phyloP scores from a whole-genome alignment of 2,888 invertebrate genomes.

The Cheilosia variabilis region DNA sequence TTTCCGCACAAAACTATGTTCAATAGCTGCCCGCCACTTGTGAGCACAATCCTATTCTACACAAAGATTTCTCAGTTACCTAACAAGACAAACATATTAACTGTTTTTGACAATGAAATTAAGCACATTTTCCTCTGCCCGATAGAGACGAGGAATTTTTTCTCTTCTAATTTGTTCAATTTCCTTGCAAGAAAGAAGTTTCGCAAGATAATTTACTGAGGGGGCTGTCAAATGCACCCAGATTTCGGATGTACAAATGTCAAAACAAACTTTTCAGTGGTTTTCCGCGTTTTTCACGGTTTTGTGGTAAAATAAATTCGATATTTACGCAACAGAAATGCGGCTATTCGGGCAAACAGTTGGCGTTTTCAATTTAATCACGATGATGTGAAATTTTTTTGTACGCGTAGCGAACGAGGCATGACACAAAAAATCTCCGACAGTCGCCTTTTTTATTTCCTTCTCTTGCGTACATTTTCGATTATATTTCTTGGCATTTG shows the following conservation, averaged over 20 bases:
- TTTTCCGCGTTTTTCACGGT: constrained; percentile 69
- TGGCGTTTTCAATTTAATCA: constrained; percentile 67
- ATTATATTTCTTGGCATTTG: constrained; percentile 72
- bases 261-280: constrained; percentile 73
- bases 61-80: constrained; percentile 61
- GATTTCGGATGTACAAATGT: constrained; percentile 62
- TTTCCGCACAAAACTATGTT: constrained; percentile 17
- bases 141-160: constrained; percentile 38
- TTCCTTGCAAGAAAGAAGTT: constrained; percentile 27
- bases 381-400: constrained; percentile 62
- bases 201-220: constrained; percentile 50
- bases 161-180: constrained; percentile 43
- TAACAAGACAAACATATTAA: constrained; percentile 60
- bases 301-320: constrained; percentile 32
- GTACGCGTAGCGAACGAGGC: constrained; percentile 71
- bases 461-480: constrained; percentile 75
- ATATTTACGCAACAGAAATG: constrained; percentile 56
- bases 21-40: constrained; percentile 69
- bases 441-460: constrained; percentile 71
- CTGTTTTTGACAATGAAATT: constrained; percentile 41
- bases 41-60: constrained; percentile 22
- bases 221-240: constrained; percentile 66
- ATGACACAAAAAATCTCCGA: constrained; percentile 73
- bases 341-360: constrained; percentile 39
- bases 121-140: constrained; percentile 58